A percentile compares a stretch with the other conserved stretches of the same genome.
Conservation (phyloP, 1,140 invertebrate genomes). For the Papilio polytes region DNA sequence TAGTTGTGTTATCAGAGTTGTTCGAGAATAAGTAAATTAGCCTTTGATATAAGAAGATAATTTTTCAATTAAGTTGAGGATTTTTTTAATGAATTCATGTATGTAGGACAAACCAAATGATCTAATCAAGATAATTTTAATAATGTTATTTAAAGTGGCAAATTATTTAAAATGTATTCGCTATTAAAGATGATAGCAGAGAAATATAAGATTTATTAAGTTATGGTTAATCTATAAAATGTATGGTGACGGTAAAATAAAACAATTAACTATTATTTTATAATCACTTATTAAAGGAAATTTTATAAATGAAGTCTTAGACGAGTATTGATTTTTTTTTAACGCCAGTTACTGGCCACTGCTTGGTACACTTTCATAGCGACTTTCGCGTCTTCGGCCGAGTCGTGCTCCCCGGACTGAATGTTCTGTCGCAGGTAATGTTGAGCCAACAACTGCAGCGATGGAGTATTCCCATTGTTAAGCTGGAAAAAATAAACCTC, state of each 20-base stretch:
- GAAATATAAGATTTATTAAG: too few species aligned
- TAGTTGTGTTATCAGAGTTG: background rate
- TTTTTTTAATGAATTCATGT: too few species aligned
- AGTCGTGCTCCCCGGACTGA: slow-evolving; percentile 20
- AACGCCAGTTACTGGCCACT: slow-evolving; percentile 1
- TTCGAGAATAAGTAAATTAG: background rate
- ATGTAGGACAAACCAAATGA: too few species aligned
- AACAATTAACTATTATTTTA: background rate
- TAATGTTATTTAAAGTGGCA: too few species aligned
- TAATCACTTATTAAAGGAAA: background rate
- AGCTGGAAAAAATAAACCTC: slow-evolving; percentile 23
- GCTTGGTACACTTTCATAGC: slow-evolving; percentile 32
- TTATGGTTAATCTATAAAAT: too few species aligned
- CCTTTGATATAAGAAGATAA: background rate
- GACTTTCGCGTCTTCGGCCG: slow-evolving; percentile 19
- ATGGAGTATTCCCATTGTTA: slow-evolving; percentile 27
- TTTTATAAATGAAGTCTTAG: background rate
- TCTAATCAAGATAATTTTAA: too few species aligned
- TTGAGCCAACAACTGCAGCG: background rate
- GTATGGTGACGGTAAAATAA: too few species aligned
- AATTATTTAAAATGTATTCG: too few species aligned
- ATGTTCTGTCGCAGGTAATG: background rate
- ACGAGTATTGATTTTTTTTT: background rate
- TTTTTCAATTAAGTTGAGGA: too few species aligned
- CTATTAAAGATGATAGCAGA: too few species aligned